phyloP scores from a whole-genome alignment of 2,797 vertebrate species.

The Coilia nasus region DNA sequence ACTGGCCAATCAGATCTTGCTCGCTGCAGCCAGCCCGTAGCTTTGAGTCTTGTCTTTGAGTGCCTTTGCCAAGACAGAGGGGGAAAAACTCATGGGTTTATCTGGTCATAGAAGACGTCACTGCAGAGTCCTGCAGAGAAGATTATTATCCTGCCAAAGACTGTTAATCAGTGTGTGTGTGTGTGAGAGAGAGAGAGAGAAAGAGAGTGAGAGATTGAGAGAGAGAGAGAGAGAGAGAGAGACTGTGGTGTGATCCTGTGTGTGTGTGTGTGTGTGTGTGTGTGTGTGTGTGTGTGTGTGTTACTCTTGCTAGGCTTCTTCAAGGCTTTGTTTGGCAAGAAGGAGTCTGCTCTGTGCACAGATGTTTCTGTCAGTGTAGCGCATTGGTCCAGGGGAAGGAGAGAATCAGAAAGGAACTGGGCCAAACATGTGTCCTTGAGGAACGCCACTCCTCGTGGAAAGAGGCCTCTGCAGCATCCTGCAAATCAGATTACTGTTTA shows the following conservation, averaged over 20 bases:
- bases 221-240: too few relatives aligned
- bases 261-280: conserved; percentile 10
- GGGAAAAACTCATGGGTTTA: conserved; percentile 53
- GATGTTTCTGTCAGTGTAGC: conserved; percentile 66
- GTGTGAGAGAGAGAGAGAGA: neutral
- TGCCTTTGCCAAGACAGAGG: conserved; percentile 43
- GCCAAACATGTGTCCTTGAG: conserved; percentile 54
- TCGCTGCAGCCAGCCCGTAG: conserved; percentile 38
- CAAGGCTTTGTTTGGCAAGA: conserved; percentile 48
- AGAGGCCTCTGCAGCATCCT: conserved; percentile 56
- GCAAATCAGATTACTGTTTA: conserved; percentile 63
- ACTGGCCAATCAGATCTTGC: conserved; percentile 35
- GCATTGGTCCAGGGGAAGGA: conserved; percentile 53
- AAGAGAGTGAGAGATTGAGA: too few relatives aligned
- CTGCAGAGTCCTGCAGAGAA: conserved; percentile 44
- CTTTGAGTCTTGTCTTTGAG: conserved; percentile 31
- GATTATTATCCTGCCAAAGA: conserved; percentile 52
- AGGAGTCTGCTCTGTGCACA: conserved; percentile 56
- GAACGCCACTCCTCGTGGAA: conserved; percentile 34
- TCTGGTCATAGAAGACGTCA: conserved; percentile 58
- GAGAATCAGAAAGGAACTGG: conserved; percentile 42
- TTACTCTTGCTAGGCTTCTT: conserved; percentile 18
- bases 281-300: conserved; percentile 38
- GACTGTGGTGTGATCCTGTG: conserved; percentile 20
- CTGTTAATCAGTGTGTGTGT: conserved; percentile 17